A percentile compares a stretch with the other conserved stretches of the same genome.
Evolutionary conservation across 2,888 invertebrate genomes (phyloP).

Genomic region (Fabriciana adippe): DNA sequence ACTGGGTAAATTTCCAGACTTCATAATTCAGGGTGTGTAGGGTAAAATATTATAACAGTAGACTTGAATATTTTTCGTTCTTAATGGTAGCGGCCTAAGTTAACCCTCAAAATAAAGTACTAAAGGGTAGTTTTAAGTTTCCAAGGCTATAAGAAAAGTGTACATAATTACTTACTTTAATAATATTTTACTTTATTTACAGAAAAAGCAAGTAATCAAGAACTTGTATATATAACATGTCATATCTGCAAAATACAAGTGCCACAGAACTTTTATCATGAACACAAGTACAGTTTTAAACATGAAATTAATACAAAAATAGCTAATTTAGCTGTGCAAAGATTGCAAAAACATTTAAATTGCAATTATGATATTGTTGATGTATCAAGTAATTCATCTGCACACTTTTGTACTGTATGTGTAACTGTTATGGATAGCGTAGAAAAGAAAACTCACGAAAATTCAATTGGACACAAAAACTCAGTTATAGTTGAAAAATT

Average conservation of each 20-base stretch:
- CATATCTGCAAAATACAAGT: constrained; percentile 51
- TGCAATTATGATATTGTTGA: neutral
- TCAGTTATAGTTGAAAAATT: constrained; percentile 42
- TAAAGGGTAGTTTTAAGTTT: too few relatives aligned
- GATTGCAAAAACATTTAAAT: constrained; percentile 43
- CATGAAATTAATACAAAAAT: constrained; percentile 47
- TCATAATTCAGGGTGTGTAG: too few relatives aligned
- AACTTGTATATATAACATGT: constrained; percentile 40
- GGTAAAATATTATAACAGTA: too few relatives aligned
- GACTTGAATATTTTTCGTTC: too few relatives aligned
- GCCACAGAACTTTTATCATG: constrained; percentile 43
- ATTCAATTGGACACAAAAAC: constrained; percentile 42
- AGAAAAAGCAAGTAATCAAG: neutral
- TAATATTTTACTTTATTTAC: neutral
- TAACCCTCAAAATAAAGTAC: too few relatives aligned
- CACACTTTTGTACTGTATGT: constrained; percentile 48
- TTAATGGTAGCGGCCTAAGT: too few relatives aligned
- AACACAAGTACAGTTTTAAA: constrained; percentile 47
- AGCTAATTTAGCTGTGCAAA: constrained; percentile 43
- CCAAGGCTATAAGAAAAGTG: too few relatives aligned
- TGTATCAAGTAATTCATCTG: constrained; percentile 24
- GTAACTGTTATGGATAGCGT: constrained; percentile 31
- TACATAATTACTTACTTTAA: neutral
- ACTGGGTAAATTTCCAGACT: too few relatives aligned
- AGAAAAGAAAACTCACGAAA: constrained; percentile 43